A percentile compares a stretch with the other conserved stretches of the same genome.
Conservation (phyloP, 53 echinoderm and acorn worm species). For the Echinometra lucunter region DNA sequence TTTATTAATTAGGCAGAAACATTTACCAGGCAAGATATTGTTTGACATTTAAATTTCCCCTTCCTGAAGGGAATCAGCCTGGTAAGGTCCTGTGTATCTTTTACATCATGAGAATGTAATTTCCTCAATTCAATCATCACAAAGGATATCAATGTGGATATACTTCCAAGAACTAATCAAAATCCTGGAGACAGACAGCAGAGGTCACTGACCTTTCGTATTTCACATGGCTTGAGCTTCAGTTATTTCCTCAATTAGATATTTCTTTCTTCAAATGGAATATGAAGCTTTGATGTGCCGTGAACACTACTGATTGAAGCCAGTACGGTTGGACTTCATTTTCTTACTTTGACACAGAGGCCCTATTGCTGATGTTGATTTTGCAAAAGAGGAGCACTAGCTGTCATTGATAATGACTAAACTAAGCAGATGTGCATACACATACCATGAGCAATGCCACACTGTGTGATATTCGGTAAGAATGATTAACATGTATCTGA, state of each 20-base stretch:
- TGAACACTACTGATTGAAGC: not conserved
- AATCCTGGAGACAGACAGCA: not conserved
- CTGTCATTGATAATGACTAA: not conserved
- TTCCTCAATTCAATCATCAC: not conserved
- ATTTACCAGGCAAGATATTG: not conserved
- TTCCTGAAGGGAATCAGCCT: not conserved
- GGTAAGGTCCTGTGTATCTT: not conserved
- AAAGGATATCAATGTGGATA: not conserved
- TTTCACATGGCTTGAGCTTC: not conserved
- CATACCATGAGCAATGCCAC: conserved; percentile 21
- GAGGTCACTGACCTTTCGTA: not conserved
- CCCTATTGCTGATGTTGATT: not conserved
- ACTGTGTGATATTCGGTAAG: conserved; percentile 7
- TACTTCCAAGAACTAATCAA: not conserved
- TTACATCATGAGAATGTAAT: not conserved
- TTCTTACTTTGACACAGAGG: not conserved
- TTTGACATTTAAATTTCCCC: not conserved
- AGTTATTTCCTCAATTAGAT: not conserved
- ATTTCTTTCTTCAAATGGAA: conserved; percentile 4
- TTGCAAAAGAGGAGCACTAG: not conserved
- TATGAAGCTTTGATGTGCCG: not conserved
- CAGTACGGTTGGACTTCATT: not conserved
- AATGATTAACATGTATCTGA: not conserved
- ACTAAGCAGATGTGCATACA: not conserved
- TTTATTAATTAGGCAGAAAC: not conserved